Evolutionary conservation across 1,140 invertebrate species (phyloP), one percentile per base, ranked within the genome.

Genomic region (Drosophila rufa): DNA sequence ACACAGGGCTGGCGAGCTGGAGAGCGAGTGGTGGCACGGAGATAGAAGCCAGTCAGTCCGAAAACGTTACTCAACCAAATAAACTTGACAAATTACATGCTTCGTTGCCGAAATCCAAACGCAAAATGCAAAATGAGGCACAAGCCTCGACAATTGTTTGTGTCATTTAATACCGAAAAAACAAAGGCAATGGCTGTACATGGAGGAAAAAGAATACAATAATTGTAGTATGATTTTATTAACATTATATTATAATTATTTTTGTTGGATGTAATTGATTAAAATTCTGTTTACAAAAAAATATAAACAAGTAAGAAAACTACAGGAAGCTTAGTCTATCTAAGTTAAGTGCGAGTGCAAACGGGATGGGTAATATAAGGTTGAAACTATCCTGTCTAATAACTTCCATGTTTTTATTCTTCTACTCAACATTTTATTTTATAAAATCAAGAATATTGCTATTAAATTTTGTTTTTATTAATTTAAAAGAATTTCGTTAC

Each of bases 41-140:
- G 50, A 47, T 50, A 33, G 57, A 14, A 57, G 45, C 33, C 46
- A 59, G 47, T 12, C 48, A 27, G 57, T 46, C 61, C 66, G 46
- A 77, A 64, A 87, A 51, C 83, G 80, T 78, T 76, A 79, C 84
- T 89, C 84, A 81, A 87, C 84, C 84, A 90, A 89, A 87, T 87
- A 87, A 87, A 87, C 84, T 84, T 80, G 84, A 89, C 85, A 89
- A 81, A 85, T 90, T 90, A 90, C 65, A 90, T 66, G 85, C 78
- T 85, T 68, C 75, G 85, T 70, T 86, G 80, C 57, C 48, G 67
- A 46, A 47, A 33, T 33, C 25, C 30, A 27, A 48, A 50, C 22
- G 47, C 48, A 60, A 70, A 56, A 66, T 77, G 42, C 58, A 50
- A 80, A 84, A 67, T 73, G 40, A 83, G 62, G 58, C 64, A 70